Percentiles rank a stretch among this genome's conserved stretches.
phyloP scores from a whole-genome alignment of 2,888 invertebrate species.

The Eudemis profundana region DNA sequence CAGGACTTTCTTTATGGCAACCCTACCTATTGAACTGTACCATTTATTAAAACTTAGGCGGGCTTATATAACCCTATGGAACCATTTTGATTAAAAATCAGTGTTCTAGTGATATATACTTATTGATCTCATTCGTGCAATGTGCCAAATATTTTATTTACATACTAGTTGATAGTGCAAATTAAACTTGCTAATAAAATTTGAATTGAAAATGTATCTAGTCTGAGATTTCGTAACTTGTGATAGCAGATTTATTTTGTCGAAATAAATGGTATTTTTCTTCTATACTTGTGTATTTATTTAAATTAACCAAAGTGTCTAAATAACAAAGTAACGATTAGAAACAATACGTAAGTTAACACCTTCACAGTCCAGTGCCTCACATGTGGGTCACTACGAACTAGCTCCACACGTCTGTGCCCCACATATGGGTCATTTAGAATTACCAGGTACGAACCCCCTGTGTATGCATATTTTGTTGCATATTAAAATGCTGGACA shows the following conservation, averaged over 20 bases:
- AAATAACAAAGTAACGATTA: conserved; percentile 12
- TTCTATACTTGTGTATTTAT: conserved; percentile 38
- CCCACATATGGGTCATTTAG: no score
- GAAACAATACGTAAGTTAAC: conserved; percentile 8
- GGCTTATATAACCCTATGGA: neutral
- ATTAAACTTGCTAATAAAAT: conserved; percentile 18
- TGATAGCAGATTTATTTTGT: conserved; percentile 52
- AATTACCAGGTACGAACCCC: no score
- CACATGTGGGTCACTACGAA: no score
- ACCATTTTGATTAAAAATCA: neutral
- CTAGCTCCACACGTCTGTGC: no score
- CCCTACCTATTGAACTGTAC: no score
- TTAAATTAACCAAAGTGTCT: conserved; percentile 12
- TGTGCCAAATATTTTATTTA: conserved; percentile 19
- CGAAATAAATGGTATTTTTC: conserved; percentile 59
- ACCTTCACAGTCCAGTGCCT: no score
- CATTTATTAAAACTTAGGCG: no score
- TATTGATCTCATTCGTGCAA: conserved; percentile 19
- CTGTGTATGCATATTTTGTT: no score
- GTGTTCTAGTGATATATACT: neutral
- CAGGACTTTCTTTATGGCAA: no score
- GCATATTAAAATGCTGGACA: no score
- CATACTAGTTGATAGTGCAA: conserved; percentile 10
- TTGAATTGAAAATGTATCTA: conserved; percentile 44
- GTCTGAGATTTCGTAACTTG: conserved; percentile 46